Base-by-base conservation (phyloP, 2,888 invertebrate species). In the Epinotia nisella region DNA sequence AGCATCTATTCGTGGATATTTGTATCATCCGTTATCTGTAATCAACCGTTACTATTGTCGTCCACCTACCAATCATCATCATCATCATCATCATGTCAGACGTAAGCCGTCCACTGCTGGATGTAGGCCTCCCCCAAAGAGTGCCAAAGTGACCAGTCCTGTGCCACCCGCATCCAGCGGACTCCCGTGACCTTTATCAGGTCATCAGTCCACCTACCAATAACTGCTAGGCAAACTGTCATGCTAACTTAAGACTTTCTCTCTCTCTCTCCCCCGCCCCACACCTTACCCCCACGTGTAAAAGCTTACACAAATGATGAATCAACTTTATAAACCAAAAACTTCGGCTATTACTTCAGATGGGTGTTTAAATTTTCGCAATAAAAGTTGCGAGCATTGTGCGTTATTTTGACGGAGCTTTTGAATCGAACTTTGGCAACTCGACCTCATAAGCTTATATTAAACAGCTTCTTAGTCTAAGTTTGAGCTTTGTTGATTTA, bases 321-420 rank as follows among this genome's bases (percentile, higher is more conserved):
- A 69, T 67, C 70, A 60, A 55, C 59, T 64, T 71, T n/a, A 60
- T 61, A 53, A 69, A 69, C 55, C 56, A 39, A 59, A 83, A 90
- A 90, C 87, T 90, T 90, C 80, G 69, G 82, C 88, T 86, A 89
- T 90, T 89, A 90, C 87, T 82, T 82, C 78, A 79, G 85, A 89
- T 86, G 84, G 87, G 78, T 83, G 86, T 87, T 90, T 88, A 87
- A 90, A 90, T 88, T 88, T 64, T 85, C 84, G 85, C 85, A 86
- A 90, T 90, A 90, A 88, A 88, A 89, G 85, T 87, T 88, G 41
- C 11, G 78, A 77, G 85, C 85, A 87, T 85, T 84, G 81, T 86
- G 82, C 84, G 85, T 85, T 87, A 87, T 88, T 88, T 87, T 86
- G 85, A 87, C 86, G 84, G 83, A 78, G 80, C 75, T 78, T 82